These are phyloP conservation scores for Argynnis bischoffii DNA, from an alignment of 2,888 invertebrate species.

Conservation along the genomic window DNA sequence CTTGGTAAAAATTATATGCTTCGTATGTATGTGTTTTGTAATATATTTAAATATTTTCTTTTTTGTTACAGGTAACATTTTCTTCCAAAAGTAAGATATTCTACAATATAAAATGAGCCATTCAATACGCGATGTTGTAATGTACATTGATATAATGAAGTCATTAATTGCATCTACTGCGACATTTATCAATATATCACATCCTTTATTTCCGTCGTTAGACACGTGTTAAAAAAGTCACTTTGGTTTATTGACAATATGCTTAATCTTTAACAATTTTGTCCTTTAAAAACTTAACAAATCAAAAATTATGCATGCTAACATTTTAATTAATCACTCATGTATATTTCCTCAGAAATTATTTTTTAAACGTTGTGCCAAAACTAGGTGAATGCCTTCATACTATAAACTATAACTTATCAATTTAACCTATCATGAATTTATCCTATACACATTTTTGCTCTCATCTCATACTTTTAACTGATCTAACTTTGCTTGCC, in stretches of 20 bases:
- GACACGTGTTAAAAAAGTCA: no score
- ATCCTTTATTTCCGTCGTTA: no score
- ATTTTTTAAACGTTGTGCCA: background rate
- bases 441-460: background rate
- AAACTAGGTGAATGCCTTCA: background rate
- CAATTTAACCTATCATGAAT: background rate
- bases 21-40: no score
- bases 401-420: background rate
- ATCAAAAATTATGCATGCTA: background rate
- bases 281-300: background rate
- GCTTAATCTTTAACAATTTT: background rate
- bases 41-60: background rate
- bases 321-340: background rate
- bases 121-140: no score
- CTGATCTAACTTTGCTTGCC: conserved; percentile 34
- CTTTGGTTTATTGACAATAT: background rate
- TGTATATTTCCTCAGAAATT: background rate
- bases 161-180: no score
- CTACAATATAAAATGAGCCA: no score
- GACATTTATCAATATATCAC: no score
- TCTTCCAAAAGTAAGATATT: background rate
- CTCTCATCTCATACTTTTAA: conserved; percentile 15
- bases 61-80: conserved; percentile 35
- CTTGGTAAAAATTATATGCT: no score
- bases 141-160: no score